A percentile compares a stretch with the other conserved stretches of the same genome.
phyloP scores from a whole-genome alignment of 1,140 invertebrate genomes.

The Bombus superbus region DNA sequence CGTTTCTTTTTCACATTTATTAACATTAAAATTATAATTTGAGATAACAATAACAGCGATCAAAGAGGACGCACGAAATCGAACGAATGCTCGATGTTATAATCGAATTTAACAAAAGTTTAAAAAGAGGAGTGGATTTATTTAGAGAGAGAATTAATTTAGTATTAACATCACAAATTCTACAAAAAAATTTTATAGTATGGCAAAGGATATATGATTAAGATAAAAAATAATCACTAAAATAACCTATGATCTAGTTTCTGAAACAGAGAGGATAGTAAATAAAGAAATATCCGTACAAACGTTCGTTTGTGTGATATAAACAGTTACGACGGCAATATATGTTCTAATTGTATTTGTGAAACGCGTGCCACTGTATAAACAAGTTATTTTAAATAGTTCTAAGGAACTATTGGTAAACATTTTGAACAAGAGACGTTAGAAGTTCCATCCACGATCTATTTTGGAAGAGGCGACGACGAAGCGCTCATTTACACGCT shows the following conservation, averaged over 20 bases:
- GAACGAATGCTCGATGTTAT: background rate
- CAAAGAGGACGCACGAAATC: background rate
- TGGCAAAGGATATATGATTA: background rate
- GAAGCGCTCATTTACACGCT: constrained; percentile 36
- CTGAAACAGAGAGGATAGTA: background rate
- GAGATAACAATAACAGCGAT: background rate
- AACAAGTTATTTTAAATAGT: constrained; percentile 29
- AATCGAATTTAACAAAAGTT: background rate
- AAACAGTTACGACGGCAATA: background rate
- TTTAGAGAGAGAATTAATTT: background rate
- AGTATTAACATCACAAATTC: background rate
- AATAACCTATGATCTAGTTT: background rate
- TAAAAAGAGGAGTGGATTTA: background rate
- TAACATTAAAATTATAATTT: background rate
- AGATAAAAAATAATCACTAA: background rate
- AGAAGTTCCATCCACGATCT: constrained; percentile 25
- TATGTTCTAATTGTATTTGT: constrained; percentile 11
- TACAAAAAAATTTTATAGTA: background rate
- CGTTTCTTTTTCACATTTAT: too few relatives aligned
- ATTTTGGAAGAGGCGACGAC: constrained; percentile 44
- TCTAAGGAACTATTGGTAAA: constrained; percentile 38
- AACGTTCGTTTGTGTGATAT: background rate
- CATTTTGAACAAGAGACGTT: constrained; percentile 58
- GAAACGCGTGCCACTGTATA: constrained; percentile 49
- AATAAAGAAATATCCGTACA: background rate